Conservation (phyloP, 2,888 invertebrate genomes). For the Clepsis dumicolana region DNA sequence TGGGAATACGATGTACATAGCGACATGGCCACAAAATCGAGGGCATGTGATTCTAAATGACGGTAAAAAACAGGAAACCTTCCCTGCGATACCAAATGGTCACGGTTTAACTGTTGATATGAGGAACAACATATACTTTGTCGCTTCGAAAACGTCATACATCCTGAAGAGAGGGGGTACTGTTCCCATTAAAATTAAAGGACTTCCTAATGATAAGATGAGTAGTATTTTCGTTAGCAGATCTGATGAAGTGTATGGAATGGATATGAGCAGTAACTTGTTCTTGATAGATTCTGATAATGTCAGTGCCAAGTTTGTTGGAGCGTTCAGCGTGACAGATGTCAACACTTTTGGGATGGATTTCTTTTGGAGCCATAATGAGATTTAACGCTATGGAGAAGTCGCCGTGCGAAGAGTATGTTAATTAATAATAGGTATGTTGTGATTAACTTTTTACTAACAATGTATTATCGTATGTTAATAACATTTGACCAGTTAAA, state of each 20-base stretch:
- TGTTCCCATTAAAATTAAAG: conserved; percentile 74
- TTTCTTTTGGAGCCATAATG: conserved; percentile 69
- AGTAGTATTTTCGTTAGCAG: conserved; percentile 74
- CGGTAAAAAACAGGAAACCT: conserved; percentile 68
- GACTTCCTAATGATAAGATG: conserved; percentile 72
- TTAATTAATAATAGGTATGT: conserved; percentile 27
- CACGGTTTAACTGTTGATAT: conserved; percentile 76
- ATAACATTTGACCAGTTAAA: background rate
- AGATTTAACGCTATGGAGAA: conserved; percentile 70
- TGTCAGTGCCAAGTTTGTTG: conserved; percentile 65
- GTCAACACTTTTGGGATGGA: conserved; percentile 79
- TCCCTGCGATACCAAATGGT: conserved; percentile 72
- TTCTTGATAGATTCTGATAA: conserved; percentile 68
- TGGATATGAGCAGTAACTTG: conserved; percentile 77
- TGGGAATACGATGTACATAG: conserved; percentile 71
- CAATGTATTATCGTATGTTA: background rate
- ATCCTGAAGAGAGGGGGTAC: conserved; percentile 64
- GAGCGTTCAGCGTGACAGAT: conserved; percentile 66
- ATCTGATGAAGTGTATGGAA: conserved; percentile 73
- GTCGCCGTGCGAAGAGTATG: conserved; percentile 63
- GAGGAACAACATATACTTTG: conserved; percentile 75
- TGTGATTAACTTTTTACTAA: conserved; percentile 16
- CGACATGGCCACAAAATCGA: conserved; percentile 80
- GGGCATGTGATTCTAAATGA: conserved; percentile 73
- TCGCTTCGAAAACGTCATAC: conserved; percentile 75